A percentile compares a stretch with the other conserved stretches of the same genome.
phyloP scores from a whole-genome alignment of 2,797 vertebrate genomes.

The Microctenopoma steveboyesi region DNA sequence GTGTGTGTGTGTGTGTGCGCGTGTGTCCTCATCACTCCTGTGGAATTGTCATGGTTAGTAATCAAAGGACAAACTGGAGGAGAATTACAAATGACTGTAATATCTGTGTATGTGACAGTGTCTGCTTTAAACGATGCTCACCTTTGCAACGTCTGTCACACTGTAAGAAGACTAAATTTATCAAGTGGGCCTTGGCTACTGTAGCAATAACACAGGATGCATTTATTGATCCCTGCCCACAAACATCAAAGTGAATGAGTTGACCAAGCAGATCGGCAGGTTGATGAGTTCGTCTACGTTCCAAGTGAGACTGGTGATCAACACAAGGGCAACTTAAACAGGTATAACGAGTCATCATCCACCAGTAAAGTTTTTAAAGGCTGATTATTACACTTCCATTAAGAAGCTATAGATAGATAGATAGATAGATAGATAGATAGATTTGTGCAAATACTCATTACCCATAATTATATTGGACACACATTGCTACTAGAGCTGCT shows the following conservation, averaged over 20 bases:
- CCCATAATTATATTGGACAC: no score
- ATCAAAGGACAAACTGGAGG: slow-evolving; percentile 69
- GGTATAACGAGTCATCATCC: not conserved
- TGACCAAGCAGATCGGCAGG: slow-evolving; percentile 7
- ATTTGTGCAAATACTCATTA: no score
- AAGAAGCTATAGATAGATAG: no score
- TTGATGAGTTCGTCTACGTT: slow-evolving; percentile 10
- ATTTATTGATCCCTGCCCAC: slow-evolving; percentile 42
- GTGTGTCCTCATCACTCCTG: slow-evolving; percentile 50
- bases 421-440: no score
- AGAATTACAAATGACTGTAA: slow-evolving; percentile 57
- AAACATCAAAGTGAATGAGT: slow-evolving; percentile 38
- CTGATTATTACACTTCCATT: no score
- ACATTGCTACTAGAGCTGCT: no score
- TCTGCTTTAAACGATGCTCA: slow-evolving; percentile 25
- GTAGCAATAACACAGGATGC: slow-evolving; percentile 13
- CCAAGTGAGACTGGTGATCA: not conserved
- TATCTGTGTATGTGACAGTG: slow-evolving; percentile 21
- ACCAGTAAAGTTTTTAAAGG: no score
- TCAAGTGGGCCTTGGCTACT: slow-evolving; percentile 3
- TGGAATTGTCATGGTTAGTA: slow-evolving; percentile 58
- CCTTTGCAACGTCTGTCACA: slow-evolving; percentile 31
- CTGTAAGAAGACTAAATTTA: slow-evolving; percentile 29
- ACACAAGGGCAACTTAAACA: slow-evolving; percentile 1
- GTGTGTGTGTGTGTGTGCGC: slow-evolving; percentile 32